Evolutionary conservation across 2,113 vertebrate genomes (phyloP), one percentile per base, ranked within the genome.

Genomic region (Microtus montanus): DNA sequence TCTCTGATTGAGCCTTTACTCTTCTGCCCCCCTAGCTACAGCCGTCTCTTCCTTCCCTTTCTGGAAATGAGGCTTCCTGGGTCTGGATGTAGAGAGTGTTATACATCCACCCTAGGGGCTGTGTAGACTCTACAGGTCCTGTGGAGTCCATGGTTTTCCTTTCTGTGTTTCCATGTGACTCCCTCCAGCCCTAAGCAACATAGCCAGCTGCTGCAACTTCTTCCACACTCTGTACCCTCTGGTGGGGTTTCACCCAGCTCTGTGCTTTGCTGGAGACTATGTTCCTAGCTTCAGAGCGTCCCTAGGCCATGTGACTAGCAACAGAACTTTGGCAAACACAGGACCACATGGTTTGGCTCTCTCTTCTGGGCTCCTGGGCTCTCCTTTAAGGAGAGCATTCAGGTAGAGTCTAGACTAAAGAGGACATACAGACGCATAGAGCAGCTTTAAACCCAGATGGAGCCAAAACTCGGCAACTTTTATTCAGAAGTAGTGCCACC

Each of bases 401-500:
- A 84, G 47, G 44, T 80, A 1, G 84, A 54, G 24, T 75, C 85
- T 47, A 49, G 38, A 28, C 41, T 20, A 7, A 9, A 44, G 77
- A 47, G 9, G 7, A 8, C 1, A 15, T 24, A 13, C 24, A 13
- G 26, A 54, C 0, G 13, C 35, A 3, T 0, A 38, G 38, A 49
- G 7, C 9, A 68, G 44, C 71, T 66, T 41, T 47, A 14, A 74
- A 91, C 17, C n/a, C 28, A 26, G 4, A 35, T 61, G 11, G 41
- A 38, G 20, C 35, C 33, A 10, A 75, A 54, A 13, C 8, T 63
- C 13, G 17, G 13, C 54, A 30, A 61, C 11, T 6, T 68, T 71
- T 38, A 54, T 44, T 28, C 24, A 17, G 26, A 61, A 44, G 58
- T 24, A n/a, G 44, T 71, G 30, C 28, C 0, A 26, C 26, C 24